Percentiles rank a stretch among this genome's conserved stretches.
These are phyloP conservation scores for Meriones psammophilus DNA, from an alignment of 2,797 vertebrate species.

Conservation along the genomic window DNA sequence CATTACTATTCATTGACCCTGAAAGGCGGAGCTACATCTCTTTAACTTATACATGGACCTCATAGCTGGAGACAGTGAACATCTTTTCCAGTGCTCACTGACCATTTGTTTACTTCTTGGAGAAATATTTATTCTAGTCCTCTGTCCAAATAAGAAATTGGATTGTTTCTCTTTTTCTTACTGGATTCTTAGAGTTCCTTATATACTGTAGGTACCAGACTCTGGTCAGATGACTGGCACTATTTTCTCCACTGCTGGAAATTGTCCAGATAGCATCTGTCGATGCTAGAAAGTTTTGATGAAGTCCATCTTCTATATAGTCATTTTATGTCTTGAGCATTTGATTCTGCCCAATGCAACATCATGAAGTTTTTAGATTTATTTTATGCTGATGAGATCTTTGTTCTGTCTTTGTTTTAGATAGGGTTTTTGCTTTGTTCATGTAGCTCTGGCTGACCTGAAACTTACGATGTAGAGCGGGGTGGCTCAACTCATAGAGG, in stretches of 20 bases:
- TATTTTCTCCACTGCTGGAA: background rate
- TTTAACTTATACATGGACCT: background rate
- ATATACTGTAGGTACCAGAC: background rate
- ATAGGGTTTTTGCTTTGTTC: background rate
- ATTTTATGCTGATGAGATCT: background rate
- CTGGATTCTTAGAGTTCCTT: slow-evolving; percentile 36
- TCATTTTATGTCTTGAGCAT: slow-evolving; percentile 17
- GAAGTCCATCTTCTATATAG: background rate
- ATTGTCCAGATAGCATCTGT: background rate
- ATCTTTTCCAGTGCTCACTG: background rate
- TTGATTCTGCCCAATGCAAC: background rate
- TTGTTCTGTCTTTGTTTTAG: background rate
- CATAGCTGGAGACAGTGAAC: background rate
- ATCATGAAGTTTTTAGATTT: background rate
- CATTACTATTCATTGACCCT: background rate
- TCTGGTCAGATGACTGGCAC: background rate
- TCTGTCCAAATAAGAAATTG: background rate
- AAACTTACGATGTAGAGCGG: background rate
- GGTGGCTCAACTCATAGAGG: background rate
- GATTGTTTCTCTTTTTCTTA: slow-evolving; percentile 18
- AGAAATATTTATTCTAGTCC: slow-evolving; percentile 28
- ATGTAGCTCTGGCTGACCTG: background rate
- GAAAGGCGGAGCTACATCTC: background rate
- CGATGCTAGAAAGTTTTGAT: background rate
- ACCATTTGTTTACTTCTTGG: background rate